Conservation (phyloP, 2,113 vertebrate genomes). For the Strigops habroptila region DNA sequence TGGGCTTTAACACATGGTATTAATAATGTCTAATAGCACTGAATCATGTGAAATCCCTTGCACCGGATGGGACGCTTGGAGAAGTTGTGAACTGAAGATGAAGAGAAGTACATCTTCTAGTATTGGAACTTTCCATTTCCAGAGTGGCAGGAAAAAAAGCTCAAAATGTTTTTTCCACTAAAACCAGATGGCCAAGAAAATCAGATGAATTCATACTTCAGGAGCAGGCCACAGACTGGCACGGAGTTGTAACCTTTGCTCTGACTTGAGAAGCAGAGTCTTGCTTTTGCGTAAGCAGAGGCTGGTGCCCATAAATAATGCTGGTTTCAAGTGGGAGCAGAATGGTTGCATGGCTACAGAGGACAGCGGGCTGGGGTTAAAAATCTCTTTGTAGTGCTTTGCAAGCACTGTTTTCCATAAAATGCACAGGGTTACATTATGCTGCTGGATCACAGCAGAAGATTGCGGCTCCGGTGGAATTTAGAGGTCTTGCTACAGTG, state of each 20-base stretch:
- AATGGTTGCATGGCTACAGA: neutral
- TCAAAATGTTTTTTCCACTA: neutral
- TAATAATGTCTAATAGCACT: neutral
- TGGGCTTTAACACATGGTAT: neutral
- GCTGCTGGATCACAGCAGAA: neutral
- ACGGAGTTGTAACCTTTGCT: neutral
- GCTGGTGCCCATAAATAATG: neutral
- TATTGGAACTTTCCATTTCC: neutral
- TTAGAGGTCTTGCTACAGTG: neutral
- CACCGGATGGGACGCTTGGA: neutral
- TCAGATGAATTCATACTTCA: neutral
- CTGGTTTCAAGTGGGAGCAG: neutral
- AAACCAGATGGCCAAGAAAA: neutral
- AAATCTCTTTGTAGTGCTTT: neutral
- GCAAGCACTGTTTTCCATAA: neutral
- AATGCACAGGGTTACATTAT: fast-evolving
- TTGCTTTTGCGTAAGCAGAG: neutral
- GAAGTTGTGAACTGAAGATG: neutral
- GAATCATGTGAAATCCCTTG: neutral
- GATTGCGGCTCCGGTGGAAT: neutral
- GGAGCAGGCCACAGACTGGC: neutral
- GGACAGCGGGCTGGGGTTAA: neutral
- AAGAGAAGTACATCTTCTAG: neutral
- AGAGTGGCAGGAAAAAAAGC: neutral
- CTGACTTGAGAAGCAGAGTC: neutral